Conservation (phyloP, 2,113 vertebrate genomes). For the Stictonetta naevosa region DNA sequence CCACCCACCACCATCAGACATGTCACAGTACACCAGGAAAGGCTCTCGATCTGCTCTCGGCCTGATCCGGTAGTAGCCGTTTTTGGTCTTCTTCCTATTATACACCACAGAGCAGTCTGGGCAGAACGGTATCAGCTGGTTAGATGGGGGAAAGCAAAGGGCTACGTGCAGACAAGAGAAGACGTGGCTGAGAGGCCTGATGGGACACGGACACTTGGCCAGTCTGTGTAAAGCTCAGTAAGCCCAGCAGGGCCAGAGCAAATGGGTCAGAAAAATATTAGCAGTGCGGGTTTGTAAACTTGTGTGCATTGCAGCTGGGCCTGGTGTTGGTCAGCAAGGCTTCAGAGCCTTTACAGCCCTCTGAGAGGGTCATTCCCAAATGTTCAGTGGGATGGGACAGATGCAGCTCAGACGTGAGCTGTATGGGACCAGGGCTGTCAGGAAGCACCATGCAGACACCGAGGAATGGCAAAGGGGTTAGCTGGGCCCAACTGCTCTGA, state of each 20-base stretch:
- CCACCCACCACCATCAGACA: conserved; percentile 91
- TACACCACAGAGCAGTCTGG: conserved; percentile 87
- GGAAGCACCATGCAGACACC: neutral
- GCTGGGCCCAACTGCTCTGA: neutral
- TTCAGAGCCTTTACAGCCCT: neutral
- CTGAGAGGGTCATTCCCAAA: neutral
- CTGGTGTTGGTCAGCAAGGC: neutral
- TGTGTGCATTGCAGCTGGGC: neutral
- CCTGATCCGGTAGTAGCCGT: conserved; percentile 85
- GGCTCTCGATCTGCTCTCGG: conserved; percentile 80
- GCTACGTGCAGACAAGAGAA: neutral
- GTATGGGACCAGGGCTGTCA: neutral
- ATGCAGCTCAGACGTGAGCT: neutral
- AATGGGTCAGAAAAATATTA: neutral
- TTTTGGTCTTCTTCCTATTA: conserved; percentile 73
- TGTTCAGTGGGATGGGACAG: neutral
- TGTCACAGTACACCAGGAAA: conserved; percentile 88
- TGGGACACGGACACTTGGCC: neutral
- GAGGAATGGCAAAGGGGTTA: too few species aligned
- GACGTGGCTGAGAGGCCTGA: neutral
- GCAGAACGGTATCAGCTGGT: accelerated
- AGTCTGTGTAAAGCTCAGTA: neutral
- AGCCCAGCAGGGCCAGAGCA: neutral
- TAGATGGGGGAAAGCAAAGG: neutral
- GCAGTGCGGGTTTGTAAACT: neutral